Conservation (phyloP, 2,888 invertebrate genomes). For the Scaeva pyrastri region DNA sequence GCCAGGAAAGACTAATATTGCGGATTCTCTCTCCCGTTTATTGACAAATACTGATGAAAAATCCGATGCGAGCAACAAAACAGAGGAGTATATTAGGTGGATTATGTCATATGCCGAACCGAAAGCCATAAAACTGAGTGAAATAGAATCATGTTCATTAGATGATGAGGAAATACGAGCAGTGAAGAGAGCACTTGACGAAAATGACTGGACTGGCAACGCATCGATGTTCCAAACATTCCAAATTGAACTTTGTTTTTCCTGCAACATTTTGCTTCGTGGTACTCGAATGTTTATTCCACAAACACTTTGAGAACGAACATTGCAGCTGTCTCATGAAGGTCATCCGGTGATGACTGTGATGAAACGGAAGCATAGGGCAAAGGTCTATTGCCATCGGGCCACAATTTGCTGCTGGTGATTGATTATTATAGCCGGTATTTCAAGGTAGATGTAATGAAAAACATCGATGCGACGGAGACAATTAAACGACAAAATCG, state of each 20-base stretch:
- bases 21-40: background rate
- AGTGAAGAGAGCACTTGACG: slow-evolving; percentile 1
- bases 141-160: slow-evolving; percentile 7
- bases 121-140: slow-evolving; percentile 6
- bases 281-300: slow-evolving; percentile 21
- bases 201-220: background rate
- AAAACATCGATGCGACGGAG: background rate
- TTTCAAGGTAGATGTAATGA: background rate
- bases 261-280: slow-evolving; percentile 40
- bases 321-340: too few relatives aligned
- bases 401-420: background rate
- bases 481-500: too few relatives aligned
- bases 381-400: too few relatives aligned
- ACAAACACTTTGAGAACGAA: background rate
- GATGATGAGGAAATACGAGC: background rate
- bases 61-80: background rate
- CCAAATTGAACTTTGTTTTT: slow-evolving; percentile 30
- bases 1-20: too few relatives aligned
- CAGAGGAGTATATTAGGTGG: slow-evolving; percentile 14
- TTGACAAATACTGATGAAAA: background rate
- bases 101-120: slow-evolving; percentile 2
- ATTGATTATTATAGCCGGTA: background rate
- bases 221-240: background rate
- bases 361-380: too few relatives aligned
- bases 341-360: too few relatives aligned